These are phyloP conservation scores for Hydriomena furcata DNA, from an alignment of 2,888 invertebrate species.

Conservation along the genomic window DNA sequence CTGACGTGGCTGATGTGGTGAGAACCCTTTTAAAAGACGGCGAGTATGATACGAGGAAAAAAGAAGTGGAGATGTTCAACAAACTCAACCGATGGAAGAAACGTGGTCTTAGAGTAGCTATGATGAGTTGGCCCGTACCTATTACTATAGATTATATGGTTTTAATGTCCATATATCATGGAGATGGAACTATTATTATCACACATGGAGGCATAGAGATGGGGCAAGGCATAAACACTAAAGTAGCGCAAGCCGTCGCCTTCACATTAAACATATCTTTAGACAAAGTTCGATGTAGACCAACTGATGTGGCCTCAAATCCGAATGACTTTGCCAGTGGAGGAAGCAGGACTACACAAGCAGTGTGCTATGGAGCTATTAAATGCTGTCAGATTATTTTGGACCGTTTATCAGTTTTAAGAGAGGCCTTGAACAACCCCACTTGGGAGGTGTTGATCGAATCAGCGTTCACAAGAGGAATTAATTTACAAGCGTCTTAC, in stretches of 20 bases:
- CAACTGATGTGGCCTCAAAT: conserved; percentile 82
- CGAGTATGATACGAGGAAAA: conserved; percentile 81
- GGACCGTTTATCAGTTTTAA: conserved; percentile 71
- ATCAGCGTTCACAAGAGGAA: conserved; percentile 64
- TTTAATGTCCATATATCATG: conserved; percentile 86
- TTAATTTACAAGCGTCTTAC: conserved; percentile 64
- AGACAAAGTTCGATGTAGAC: conserved; percentile 86
- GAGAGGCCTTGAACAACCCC: conserved; percentile 65
- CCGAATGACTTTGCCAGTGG: conserved; percentile 87
- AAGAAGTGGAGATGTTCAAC: conserved; percentile 84
- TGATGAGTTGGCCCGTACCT: conserved; percentile 86
- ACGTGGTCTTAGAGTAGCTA: conserved; percentile 86
- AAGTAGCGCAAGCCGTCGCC: conserved; percentile 86
- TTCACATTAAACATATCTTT: conserved; percentile 86
- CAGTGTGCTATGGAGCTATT: conserved; percentile 53
- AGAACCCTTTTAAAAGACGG: conserved; percentile 53
- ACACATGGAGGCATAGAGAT: conserved; percentile 89
- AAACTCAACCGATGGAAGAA: conserved; percentile 90
- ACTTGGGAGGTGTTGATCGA: conserved; percentile 80
- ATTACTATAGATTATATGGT: conserved; percentile 81
- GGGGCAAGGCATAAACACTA: conserved; percentile 91
- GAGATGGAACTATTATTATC: conserved; percentile 88
- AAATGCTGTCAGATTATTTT: conserved; percentile 80
- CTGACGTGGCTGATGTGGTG: conserved; percentile 62
- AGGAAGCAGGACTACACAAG: conserved; percentile 78